phyloP scores from a whole-genome alignment of 2,888 invertebrate species.

The Polydrusus pterygomalis region DNA sequence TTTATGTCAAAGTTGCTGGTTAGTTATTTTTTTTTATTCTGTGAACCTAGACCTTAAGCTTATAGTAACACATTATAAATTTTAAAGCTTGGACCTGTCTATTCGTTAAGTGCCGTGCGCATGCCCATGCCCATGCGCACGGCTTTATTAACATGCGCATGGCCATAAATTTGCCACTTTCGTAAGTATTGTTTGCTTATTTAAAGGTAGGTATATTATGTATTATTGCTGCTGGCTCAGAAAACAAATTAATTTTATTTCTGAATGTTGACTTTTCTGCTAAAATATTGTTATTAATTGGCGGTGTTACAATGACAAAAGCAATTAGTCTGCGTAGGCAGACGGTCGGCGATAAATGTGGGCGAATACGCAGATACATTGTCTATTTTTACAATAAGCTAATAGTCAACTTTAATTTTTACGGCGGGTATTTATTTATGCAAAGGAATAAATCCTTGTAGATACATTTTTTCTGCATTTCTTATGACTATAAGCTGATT shows the following conservation, averaged over 20 bases:
- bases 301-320: slow-evolving; percentile 7
- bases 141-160: too few relatives aligned
- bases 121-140: too few relatives aligned
- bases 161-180: too few relatives aligned
- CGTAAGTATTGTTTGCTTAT: too few relatives aligned
- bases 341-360: background rate
- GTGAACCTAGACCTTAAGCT: too few relatives aligned
- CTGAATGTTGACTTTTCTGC: background rate
- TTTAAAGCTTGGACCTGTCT: too few relatives aligned
- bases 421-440: background rate
- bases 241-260: background rate
- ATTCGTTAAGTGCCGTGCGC: too few relatives aligned
- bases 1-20: too few relatives aligned
- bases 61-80: too few relatives aligned
- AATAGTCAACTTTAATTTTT: background rate
- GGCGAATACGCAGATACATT: slow-evolving; percentile 10
- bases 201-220: too few relatives aligned
- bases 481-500: background rate
- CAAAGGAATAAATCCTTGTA: slow-evolving; percentile 14
- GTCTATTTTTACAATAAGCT: slow-evolving; percentile 18
- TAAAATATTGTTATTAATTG: slow-evolving; percentile 9
- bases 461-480: background rate
- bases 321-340: slow-evolving; percentile 16
- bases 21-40: too few relatives aligned
- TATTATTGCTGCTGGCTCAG: background rate